A percentile compares a stretch with the other conserved stretches of the same genome.
Conservation (phyloP, 2,113 vertebrate genomes). For the Vireo altiloquus region DNA sequence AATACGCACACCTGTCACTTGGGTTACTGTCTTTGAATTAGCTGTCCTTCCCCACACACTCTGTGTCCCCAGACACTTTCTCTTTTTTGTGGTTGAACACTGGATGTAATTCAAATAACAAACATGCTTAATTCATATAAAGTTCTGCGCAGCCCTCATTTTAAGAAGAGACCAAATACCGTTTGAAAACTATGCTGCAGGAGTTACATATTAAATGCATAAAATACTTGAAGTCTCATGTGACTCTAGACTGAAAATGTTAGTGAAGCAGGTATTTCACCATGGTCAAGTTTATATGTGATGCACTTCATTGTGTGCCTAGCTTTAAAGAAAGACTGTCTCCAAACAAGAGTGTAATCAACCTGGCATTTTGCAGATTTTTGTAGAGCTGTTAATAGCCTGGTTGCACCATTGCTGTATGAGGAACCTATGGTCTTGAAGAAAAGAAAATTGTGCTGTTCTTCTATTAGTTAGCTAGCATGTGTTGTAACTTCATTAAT, state of each 20-base stretch:
- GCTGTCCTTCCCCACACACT: neutral
- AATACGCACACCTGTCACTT: neutral
- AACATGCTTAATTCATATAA: neutral
- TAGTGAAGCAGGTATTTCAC: neutral
- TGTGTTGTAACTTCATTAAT: neutral
- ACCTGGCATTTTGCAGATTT: neutral
- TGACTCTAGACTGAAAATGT: neutral
- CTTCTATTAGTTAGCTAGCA: neutral
- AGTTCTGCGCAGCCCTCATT: neutral
- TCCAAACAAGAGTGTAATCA: neutral
- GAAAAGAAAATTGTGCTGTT: neutral
- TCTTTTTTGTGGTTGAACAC: neutral
- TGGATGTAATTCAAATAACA: neutral
- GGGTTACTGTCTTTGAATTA: neutral
- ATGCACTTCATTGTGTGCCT: neutral
- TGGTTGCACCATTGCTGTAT: neutral
- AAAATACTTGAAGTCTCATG: neutral
- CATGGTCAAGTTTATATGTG: neutral
- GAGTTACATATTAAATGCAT: neutral
- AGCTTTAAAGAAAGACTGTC: neutral
- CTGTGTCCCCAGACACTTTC: neutral
- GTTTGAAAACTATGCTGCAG: neutral
- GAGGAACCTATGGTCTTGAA: neutral
- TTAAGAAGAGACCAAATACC: neutral
- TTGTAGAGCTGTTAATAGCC: neutral